phyloP scores from a whole-genome alignment of 2,797 vertebrate species.

The Onychomys torridus region DNA sequence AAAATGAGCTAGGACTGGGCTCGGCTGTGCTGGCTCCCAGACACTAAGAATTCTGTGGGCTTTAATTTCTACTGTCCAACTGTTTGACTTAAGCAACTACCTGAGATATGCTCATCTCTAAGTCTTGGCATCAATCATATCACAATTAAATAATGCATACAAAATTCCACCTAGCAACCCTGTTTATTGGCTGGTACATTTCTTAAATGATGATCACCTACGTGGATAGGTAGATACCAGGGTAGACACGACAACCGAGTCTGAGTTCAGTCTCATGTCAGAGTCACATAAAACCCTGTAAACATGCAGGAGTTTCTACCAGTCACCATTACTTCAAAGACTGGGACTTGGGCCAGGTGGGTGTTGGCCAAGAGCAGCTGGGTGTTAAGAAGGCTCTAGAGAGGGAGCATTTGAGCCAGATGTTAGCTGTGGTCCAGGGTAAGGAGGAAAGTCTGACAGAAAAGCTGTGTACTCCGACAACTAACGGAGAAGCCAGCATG shows the following conservation, averaged over 20 bases:
- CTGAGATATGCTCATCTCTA: background rate
- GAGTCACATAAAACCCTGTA: background rate
- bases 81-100: background rate
- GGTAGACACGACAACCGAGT: background rate
- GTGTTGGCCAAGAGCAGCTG: background rate
- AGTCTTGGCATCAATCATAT: background rate
- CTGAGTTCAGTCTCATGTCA: background rate
- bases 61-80: conserved; percentile 19
- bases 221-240: background rate
- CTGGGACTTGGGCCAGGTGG: rapidly evolving
- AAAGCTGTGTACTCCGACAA: background rate
- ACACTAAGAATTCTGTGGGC: background rate
- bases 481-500: background rate
- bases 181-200: background rate
- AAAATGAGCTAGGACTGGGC: background rate
- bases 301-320: background rate
- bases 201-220: conserved; percentile 22
- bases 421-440: background rate
- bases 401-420: background rate
- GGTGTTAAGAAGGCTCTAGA: background rate
- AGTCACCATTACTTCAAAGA: background rate
- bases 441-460: background rate
- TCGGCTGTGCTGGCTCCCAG: background rate
- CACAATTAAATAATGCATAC: background rate
- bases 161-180: conserved; percentile 1